phyloP scores from a whole-genome alignment of 2,797 vertebrate species.

The Euthynnus affinis region DNA sequence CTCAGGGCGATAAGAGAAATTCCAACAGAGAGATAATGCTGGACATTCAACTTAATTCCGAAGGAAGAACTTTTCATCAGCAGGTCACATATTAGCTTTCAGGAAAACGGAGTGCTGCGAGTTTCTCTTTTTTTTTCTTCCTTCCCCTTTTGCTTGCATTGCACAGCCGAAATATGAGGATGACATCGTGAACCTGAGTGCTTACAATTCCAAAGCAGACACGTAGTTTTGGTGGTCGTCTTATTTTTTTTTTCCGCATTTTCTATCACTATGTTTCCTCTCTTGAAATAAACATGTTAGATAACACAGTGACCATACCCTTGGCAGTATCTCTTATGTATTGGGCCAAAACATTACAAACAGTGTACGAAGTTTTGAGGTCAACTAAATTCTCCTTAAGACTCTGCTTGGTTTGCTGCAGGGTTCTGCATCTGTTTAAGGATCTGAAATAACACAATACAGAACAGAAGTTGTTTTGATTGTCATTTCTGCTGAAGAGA shows the following conservation, averaged over 20 bases:
- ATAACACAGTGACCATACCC: conserved; percentile 68
- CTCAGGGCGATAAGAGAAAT: conserved; percentile 89
- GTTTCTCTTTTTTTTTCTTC: conserved; percentile 41
- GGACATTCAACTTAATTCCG: conserved; percentile 87
- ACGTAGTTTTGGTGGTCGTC: conserved; percentile 47
- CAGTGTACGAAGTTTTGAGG: conserved; percentile 61
- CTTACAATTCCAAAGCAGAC: conserved; percentile 72
- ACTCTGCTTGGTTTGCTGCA: conserved; percentile 27
- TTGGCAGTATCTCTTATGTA: conserved; percentile 45
- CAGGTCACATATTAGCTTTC: conserved; percentile 86
- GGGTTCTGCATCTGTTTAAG: conserved; percentile 49
- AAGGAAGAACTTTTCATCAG: conserved; percentile 89
- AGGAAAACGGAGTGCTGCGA: conserved; percentile 74
- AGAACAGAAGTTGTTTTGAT: conserved; percentile 69
- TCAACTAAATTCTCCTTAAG: conserved; percentile 59
- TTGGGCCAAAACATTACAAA: conserved; percentile 66
- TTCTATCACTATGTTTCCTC: conserved; percentile 60
- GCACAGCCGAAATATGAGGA: conserved; percentile 61
- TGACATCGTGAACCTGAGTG: conserved; percentile 69
- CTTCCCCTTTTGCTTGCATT: conserved; percentile 48
- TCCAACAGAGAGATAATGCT: conserved; percentile 87
- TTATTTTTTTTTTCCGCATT: conserved; percentile 52
- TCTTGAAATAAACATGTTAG: conserved; percentile 69
- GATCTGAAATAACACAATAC: conserved; percentile 51
- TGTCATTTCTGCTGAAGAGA: conserved; percentile 63